A percentile compares a stretch with the other conserved stretches of the same genome.
Conservation (phyloP, 2,888 invertebrate genomes). For the Ectemnius cavifrons region DNA sequence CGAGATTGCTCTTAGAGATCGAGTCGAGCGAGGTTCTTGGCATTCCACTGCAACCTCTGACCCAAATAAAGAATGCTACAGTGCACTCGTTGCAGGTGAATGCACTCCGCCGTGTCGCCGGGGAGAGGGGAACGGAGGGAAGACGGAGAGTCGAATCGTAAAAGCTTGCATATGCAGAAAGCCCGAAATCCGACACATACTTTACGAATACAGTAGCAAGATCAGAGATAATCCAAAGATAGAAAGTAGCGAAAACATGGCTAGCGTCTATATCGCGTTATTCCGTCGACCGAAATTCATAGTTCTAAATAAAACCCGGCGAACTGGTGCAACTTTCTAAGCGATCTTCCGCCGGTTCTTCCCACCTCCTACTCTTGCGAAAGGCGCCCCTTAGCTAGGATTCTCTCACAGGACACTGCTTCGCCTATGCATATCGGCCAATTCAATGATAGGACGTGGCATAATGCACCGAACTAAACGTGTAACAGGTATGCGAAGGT, state of each 20-base stretch:
- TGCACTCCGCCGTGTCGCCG: conserved; percentile 54
- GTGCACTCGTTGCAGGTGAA: conserved; percentile 68
- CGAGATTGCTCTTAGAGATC: conserved; percentile 27
- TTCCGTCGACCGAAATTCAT: conserved; percentile 5
- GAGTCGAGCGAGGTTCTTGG: conserved; percentile 39
- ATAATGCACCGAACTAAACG: conserved; percentile 45
- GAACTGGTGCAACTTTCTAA: not conserved
- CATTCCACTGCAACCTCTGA: conserved; percentile 64
- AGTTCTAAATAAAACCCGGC: conserved; percentile 3
- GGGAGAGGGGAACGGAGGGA: conserved; percentile 19
- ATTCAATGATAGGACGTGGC: conserved; percentile 44
- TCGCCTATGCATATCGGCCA: conserved; percentile 17
- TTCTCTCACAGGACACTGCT: not conserved
- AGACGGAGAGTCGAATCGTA: conserved; percentile 39
- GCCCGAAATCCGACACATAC: not conserved
- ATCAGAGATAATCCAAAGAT: not conserved
- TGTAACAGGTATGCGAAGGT: conserved; percentile 63
- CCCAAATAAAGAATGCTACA: conserved; percentile 64
- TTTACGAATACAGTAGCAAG: not conserved
- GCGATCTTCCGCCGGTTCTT: conserved; percentile 7
- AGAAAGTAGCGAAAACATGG: not conserved
- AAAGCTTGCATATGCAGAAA: conserved; percentile 28
- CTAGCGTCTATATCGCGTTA: not conserved
- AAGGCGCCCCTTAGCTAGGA: not conserved
- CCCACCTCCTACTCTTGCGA: not conserved